Percentiles rank a stretch among this genome's conserved stretches.
Evolutionary conservation across 2,113 vertebrate genomes (phyloP).

Genomic region (Hystrix brachyura): DNA sequence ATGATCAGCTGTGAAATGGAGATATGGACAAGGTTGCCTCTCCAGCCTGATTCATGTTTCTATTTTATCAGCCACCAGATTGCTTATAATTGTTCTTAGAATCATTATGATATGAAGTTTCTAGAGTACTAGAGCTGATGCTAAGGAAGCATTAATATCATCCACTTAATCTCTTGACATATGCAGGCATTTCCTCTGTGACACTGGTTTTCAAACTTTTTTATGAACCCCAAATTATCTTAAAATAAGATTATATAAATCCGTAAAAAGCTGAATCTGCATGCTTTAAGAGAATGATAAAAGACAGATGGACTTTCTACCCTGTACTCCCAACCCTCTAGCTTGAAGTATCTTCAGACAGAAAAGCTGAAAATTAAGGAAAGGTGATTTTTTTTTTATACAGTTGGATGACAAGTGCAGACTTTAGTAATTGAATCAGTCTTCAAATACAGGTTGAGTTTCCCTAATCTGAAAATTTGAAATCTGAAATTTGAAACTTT

Average conservation of each 20-base stretch:
- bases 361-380: background rate
- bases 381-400: background rate
- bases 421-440: background rate
- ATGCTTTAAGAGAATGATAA: background rate
- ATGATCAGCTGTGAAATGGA: background rate
- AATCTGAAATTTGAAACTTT: background rate
- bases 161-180: background rate
- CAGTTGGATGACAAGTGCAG: background rate
- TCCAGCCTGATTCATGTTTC: background rate
- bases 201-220: background rate
- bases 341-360: background rate
- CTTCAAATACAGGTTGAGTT: background rate
- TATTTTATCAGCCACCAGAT: background rate
- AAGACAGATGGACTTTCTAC: background rate
- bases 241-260: constrained; percentile 2
- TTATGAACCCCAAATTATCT: background rate
- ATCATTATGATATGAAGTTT: background rate
- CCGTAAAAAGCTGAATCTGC: background rate
- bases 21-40: background rate
- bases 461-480: background rate
- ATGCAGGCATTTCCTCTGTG: background rate
- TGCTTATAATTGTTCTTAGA: background rate
- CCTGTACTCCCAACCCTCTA: background rate
- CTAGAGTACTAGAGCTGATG: background rate
- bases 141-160: background rate